Percentiles rank a stretch among this genome's conserved stretches.
phyloP scores from a whole-genome alignment of 35 echinoderm and acorn worm genomes.

The Apostichopus japonicus region DNA sequence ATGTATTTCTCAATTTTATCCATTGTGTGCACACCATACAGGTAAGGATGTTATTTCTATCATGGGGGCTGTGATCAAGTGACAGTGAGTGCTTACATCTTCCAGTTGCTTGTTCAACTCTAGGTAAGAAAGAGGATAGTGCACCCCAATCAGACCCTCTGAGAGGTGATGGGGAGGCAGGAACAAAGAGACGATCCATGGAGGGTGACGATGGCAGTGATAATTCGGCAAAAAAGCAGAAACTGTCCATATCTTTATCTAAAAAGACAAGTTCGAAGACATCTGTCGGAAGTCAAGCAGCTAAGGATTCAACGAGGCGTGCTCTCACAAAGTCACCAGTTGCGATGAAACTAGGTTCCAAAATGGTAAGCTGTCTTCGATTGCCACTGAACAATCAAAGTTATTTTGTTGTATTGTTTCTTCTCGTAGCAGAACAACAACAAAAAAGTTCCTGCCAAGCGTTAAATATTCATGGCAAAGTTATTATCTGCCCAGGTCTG shows the following conservation, averaged over 20 bases:
- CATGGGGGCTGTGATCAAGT: conserved; percentile 48
- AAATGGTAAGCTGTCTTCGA: background rate
- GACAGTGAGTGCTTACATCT: conserved; percentile 52
- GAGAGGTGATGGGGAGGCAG: conserved; percentile 44
- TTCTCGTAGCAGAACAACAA: too few species aligned
- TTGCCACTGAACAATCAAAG: too few species aligned
- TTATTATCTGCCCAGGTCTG: too few species aligned
- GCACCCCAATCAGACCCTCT: conserved; percentile 25
- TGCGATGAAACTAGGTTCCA: conserved; percentile 9
- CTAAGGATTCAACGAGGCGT: background rate
- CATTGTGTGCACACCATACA: conserved; percentile 48
- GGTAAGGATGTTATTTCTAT: conserved; percentile 30
- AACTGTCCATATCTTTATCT: background rate
- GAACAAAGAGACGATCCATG: background rate
- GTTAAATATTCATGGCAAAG: too few species aligned
- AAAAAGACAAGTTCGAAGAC: background rate
- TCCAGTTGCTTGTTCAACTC: conserved; percentile 59
- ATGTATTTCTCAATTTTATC: conserved; percentile 34
- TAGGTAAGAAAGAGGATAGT: conserved; percentile 45
- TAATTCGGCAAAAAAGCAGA: background rate
- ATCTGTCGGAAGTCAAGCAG: background rate
- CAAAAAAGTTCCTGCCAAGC: too few species aligned
- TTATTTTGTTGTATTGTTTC: too few species aligned
- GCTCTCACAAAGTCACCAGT: conserved; percentile 30
- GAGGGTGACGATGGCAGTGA: conserved; percentile 8